A percentile compares a stretch with the other conserved stretches of the same genome.
Evolutionary conservation across 2,888 invertebrate species (phyloP).

Genomic region (Agriotes lineatus): DNA sequence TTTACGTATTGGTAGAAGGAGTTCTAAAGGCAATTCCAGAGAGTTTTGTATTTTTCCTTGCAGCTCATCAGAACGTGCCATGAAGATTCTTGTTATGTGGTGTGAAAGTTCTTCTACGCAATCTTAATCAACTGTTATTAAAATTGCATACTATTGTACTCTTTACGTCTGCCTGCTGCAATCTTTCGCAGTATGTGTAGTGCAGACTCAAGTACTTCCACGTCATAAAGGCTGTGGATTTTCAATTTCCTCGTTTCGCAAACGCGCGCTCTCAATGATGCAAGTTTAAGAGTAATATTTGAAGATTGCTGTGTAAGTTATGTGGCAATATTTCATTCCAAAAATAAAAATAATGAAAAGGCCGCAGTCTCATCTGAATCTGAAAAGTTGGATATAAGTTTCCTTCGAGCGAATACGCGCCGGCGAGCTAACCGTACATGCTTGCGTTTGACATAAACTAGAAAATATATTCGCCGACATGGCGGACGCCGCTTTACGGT

Average conservation of each 20-base stretch:
- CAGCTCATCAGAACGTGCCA: too few relatives aligned
- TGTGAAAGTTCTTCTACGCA: too few relatives aligned
- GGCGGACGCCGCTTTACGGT: conserved; percentile 1
- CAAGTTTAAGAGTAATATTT: conserved; percentile 7
- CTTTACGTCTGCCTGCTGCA: too few relatives aligned
- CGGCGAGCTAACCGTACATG: neutral
- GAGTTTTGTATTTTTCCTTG: too few relatives aligned
- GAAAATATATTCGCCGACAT: neutral
- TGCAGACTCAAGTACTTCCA: too few relatives aligned
- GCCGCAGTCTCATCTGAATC: conserved; percentile 1
- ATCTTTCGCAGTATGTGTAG: too few relatives aligned
- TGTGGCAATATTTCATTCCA: conserved; percentile 11
- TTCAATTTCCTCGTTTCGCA: neutral
- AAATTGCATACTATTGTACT: too few relatives aligned
- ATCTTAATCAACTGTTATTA: too few relatives aligned
- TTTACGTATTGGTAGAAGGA: too few relatives aligned
- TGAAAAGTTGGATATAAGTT: conserved; percentile 14
- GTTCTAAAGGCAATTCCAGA: too few relatives aligned
- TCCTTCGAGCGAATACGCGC: conserved; percentile 1
- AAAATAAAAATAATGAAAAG: conserved; percentile 13
- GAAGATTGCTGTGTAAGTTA: conserved; percentile 11
- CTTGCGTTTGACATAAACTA: conserved; percentile 13
- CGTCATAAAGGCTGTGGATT: too few relatives aligned
- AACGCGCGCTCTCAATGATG: neutral
- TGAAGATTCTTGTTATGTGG: too few relatives aligned